These are phyloP conservation scores for Temnothorax curvispinosus DNA, from an alignment of 1,140 invertebrate species.

Conservation along the genomic window DNA sequence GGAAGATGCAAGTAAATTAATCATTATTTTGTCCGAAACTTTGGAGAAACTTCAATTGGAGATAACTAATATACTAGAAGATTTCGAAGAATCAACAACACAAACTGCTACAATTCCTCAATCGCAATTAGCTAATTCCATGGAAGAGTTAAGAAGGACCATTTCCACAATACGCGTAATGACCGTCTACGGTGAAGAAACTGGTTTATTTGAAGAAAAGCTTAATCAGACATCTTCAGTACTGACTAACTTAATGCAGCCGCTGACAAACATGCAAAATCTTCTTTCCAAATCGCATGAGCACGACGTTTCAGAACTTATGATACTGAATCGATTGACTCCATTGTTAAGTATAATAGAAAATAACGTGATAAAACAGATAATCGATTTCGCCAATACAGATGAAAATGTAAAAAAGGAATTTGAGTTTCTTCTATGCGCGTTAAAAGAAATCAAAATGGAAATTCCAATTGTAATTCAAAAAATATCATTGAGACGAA, in stretches of 20 bases:
- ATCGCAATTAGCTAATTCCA: constrained; percentile 69
- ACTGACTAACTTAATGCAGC: constrained; percentile 71
- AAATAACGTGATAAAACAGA: constrained; percentile 64
- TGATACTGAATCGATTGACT: constrained; percentile 73
- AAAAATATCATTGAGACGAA: constrained; percentile 70
- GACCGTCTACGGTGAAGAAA: background rate
- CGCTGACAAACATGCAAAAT: constrained; percentile 71
- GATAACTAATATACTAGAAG: constrained; percentile 74
- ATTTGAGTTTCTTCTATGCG: constrained; percentile 65
- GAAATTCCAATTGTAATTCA: constrained; percentile 71
- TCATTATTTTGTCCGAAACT: constrained; percentile 42
- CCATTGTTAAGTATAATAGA: constrained; percentile 73
- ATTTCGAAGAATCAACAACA: constrained; percentile 75
- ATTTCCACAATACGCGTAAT: constrained; percentile 51
- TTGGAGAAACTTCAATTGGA: constrained; percentile 73
- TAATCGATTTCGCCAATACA: constrained; percentile 58
- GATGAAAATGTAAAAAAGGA: constrained; percentile 35
- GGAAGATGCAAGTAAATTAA: background rate
- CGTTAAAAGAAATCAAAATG: constrained; percentile 70
- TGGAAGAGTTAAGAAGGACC: constrained; percentile 72
- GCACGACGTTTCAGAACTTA: constrained; percentile 71
- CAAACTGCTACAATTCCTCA: constrained; percentile 56
- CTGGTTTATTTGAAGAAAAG: constrained; percentile 24
- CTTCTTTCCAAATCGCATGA: constrained; percentile 69
- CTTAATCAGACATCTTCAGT: background rate